Evolutionary conservation across 2,797 vertebrate genomes (phyloP), one percentile per base, ranked within the genome.

Genomic region (Anisognathus igniventris): DNA sequence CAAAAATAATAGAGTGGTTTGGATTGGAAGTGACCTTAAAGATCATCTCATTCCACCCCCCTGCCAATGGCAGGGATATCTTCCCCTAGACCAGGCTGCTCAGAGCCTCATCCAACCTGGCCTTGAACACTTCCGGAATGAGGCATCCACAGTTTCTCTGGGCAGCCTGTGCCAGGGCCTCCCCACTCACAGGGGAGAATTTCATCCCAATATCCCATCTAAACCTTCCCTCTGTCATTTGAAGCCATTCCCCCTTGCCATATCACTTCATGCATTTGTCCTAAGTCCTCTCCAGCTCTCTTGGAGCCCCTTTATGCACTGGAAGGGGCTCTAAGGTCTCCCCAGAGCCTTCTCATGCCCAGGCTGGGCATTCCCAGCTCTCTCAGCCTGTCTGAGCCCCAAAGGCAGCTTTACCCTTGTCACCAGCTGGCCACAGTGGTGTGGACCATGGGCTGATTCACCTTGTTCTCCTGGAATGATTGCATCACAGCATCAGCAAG

Each of bases 61-160:
- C 5, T 23, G 10, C 25, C 25, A 23, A 3, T 1, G 28, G 21
- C n/a, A 64, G n/a, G 37, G 44, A 23, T 14, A 20, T 6, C 10
- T 45, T 45, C 12, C 30, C 2, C 30, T 5, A 10, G 0, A 0
- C 18, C 33, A 65, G 9, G 15, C 0, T 35, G 25, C 12, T 51
- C 45, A 0, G 0, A 40, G 22, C 45, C 8, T 9, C 19, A 12
- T 28, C 45, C 51, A 31, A 1, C 30, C 9, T 71, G 44, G 39
- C 17, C 39, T 35, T 2, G 25, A 1, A 53, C 25, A 28, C 6
- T 15, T 14, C 19, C 39, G 71, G n/a, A 37, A 70, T 27, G 28
- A 0, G 5, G 12, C 17, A 62, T 0, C 15, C 58, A 28, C 30
- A 71, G 6, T 1, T 35, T 39, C 51, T 31, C 45, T 53, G 25